phyloP scores from a whole-genome alignment of 2,888 invertebrate genomes.

The Lutraria lutraria region DNA sequence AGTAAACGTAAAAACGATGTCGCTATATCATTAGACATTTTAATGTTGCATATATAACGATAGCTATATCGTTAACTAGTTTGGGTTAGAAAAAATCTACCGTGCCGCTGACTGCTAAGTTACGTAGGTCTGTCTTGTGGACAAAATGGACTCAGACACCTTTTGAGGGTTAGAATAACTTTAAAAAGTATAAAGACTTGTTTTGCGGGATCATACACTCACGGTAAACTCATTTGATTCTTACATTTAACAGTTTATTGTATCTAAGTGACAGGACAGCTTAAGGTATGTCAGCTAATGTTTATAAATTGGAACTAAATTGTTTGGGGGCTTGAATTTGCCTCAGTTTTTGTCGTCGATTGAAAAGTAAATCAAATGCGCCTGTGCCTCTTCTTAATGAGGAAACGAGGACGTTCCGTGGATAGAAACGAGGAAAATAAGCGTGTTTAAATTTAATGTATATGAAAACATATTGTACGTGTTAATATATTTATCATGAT shows the following conservation, averaged over 20 bases:
- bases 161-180: conserved; percentile 6
- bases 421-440: neutral
- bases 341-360: neutral
- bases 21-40: conserved; percentile 5
- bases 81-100: neutral
- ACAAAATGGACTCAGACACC: neutral
- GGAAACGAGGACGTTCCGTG: neutral
- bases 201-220: neutral
- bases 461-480: neutral
- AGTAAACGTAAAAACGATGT: neutral
- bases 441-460: no score
- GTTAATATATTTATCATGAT: neutral
- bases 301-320: conserved; percentile 1
- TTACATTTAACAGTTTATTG: conserved; percentile 10
- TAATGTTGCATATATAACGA: neutral
- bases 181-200: neutral
- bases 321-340: neutral
- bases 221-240: conserved; percentile 16
- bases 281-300: neutral
- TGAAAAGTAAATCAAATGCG: neutral
- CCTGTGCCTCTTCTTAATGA: neutral
- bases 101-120: neutral
- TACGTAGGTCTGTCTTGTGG: neutral
- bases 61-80: neutral
- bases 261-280: neutral